These are phyloP conservation scores for Halocynthia roretzi DNA, from an alignment of 23 tunicate genomes.

Conservation along the genomic window DNA sequence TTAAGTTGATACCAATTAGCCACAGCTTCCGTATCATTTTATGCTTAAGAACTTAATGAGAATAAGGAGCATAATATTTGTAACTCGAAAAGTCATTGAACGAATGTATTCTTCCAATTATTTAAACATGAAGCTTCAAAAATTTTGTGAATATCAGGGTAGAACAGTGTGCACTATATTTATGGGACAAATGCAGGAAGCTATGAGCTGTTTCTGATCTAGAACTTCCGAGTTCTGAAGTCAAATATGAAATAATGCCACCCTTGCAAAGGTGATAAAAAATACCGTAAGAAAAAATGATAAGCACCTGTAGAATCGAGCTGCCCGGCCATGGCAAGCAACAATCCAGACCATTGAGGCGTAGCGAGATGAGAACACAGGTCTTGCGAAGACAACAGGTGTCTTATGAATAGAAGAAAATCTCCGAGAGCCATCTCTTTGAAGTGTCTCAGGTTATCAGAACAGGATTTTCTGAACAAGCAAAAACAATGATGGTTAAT, in stretches of 20 bases:
- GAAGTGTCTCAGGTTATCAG: constrained; percentile 14
- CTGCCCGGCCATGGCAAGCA: constrained; percentile 68
- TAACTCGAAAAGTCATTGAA: too few species aligned
- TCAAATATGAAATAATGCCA: neutral
- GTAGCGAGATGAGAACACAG: constrained; percentile 53
- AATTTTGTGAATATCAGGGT: too few species aligned
- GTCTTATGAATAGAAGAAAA: constrained; percentile 60
- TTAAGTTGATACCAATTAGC: too few species aligned
- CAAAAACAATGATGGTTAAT: neutral
- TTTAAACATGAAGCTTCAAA: too few species aligned
- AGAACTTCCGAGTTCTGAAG: neutral
- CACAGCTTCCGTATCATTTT: too few species aligned
- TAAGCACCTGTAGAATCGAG: constrained; percentile 36
- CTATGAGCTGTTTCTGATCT: too few species aligned
- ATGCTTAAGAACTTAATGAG: too few species aligned
- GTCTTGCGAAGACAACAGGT: constrained; percentile 56
- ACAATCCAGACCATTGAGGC: constrained; percentile 44
- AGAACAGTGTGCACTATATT: too few species aligned
- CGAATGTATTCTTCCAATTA: too few species aligned
- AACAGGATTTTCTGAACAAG: neutral
- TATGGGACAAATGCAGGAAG: too few species aligned
- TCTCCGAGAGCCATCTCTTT: constrained; percentile 72
- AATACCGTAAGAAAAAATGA: neutral
- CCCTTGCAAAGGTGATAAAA: neutral
- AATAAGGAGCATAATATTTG: too few species aligned